Evolutionary conservation across 2,888 invertebrate genomes (phyloP).

Genomic region (Agriopis leucophaearia): DNA sequence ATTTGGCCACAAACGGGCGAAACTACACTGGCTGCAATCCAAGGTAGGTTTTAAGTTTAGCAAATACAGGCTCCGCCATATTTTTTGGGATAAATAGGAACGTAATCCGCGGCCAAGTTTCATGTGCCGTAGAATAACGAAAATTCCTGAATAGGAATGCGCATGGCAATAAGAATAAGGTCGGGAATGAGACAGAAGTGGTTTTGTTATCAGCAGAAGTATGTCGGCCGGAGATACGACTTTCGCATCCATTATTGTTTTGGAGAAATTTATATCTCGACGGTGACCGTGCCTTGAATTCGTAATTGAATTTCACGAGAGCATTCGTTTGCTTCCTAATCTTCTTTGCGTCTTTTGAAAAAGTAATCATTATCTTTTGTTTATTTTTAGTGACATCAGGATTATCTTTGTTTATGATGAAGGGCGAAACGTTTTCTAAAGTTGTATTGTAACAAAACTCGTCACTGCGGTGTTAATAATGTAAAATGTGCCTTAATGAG

Average conservation of each 20-base stretch:
- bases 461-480: neutral
- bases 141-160: conserved; percentile 45
- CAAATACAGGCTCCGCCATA: conserved; percentile 52
- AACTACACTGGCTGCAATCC: conserved; percentile 65
- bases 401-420: conserved; percentile 49
- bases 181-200: conserved; percentile 48
- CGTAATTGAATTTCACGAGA: conserved; percentile 66
- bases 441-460: too few relatives aligned
- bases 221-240: conserved; percentile 52
- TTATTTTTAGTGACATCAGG: conserved; percentile 53
- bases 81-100: conserved; percentile 56
- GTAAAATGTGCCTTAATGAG: neutral
- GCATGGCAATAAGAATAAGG: conserved; percentile 49
- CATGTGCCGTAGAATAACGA: conserved; percentile 47
- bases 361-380: conserved; percentile 50
- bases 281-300: conserved; percentile 66
- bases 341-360: conserved; percentile 56
- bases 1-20: conserved; percentile 57
- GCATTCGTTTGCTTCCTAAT: conserved; percentile 55
- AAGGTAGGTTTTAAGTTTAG: conserved; percentile 66
- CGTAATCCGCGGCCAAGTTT: conserved; percentile 51
- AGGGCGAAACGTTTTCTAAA: conserved; percentile 25
- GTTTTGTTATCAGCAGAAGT: conserved; percentile 49
- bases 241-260: conserved; percentile 66
- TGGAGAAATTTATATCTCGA: conserved; percentile 65